A percentile compares a stretch with the other conserved stretches of the same genome.
phyloP scores from a whole-genome alignment of 2,113 vertebrate species.

The Rhinichthys klamathensis region DNA sequence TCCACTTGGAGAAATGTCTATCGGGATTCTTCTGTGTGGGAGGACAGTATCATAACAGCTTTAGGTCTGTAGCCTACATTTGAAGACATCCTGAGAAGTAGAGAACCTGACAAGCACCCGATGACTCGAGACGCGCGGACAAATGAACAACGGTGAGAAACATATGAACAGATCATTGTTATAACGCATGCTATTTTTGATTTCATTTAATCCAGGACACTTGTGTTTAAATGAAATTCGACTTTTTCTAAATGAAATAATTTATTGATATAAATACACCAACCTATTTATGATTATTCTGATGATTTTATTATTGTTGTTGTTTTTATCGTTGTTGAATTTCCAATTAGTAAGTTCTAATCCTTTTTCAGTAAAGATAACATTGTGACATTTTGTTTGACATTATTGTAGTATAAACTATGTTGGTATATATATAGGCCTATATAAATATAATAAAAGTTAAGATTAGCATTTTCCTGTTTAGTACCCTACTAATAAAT shows the following conservation, averaged over 20 bases:
- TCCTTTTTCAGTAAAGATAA: background rate
- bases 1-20: slow-evolving; percentile 20
- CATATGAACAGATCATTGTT: slow-evolving; percentile 20
- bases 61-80: background rate
- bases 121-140: slow-evolving; percentile 10
- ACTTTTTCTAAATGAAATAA: background rate
- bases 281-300: background rate
- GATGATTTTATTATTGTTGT: background rate
- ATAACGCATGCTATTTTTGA: background rate
- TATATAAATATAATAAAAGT: too few relatives aligned
- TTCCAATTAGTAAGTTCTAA: background rate
- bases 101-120: slow-evolving; percentile 19
- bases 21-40: slow-evolving; percentile 34
- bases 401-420: background rate
- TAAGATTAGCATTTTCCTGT: background rate
- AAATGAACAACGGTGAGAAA: slow-evolving; percentile 20
- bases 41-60: slow-evolving; percentile 34
- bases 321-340: background rate
- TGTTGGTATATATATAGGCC: background rate
- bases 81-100: slow-evolving; percentile 14
- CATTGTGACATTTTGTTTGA: background rate
- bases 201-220: background rate
- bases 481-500: background rate
- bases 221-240: background rate
- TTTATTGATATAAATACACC: background rate